phyloP scores from a whole-genome alignment of 2,888 invertebrate species.

The Xestia xanthographa region DNA sequence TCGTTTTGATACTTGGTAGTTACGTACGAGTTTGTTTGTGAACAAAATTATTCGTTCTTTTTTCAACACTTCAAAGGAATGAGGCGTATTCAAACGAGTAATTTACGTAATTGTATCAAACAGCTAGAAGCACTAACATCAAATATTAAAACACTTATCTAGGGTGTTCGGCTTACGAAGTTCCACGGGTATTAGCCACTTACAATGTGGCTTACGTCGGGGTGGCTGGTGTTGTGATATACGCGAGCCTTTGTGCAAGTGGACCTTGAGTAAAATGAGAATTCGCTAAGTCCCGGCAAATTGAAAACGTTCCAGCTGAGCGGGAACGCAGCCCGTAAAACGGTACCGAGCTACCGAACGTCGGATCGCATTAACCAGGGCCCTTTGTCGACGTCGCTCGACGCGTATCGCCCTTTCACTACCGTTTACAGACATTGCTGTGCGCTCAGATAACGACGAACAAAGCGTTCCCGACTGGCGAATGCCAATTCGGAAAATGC shows the following conservation, averaged over 20 bases:
- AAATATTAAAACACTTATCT: conserved; percentile 62
- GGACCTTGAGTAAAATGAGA: conserved; percentile 77
- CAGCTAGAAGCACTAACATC: conserved; percentile 42
- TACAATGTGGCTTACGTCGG: conserved; percentile 70
- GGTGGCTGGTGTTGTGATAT: conserved; percentile 75
- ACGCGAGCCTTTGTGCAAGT: conserved; percentile 76
- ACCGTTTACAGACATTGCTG: conserved; percentile 80
- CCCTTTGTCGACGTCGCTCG: conserved; percentile 75
- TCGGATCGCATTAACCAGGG: conserved; percentile 77
- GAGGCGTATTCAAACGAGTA: conserved; percentile 44
- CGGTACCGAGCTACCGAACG: conserved; percentile 67
- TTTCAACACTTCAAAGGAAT: conserved; percentile 49
- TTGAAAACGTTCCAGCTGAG: conserved; percentile 81
- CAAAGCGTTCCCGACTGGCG: conserved; percentile 77
- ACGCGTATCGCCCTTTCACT: conserved; percentile 74
- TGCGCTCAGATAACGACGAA: conserved; percentile 80
- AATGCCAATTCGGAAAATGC: conserved; percentile 79
- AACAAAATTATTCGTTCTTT: conserved; percentile 54
- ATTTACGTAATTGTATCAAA: conserved; percentile 64
- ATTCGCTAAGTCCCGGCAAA: conserved; percentile 80
- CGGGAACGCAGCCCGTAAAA: conserved; percentile 72
- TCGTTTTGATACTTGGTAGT: conserved; percentile 39
- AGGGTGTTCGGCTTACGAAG: conserved; percentile 57
- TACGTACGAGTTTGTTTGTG: conserved; percentile 4
- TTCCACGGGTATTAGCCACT: conserved; percentile 68